phyloP scores from a whole-genome alignment of 2,888 invertebrate species.

The Calameuta idolon region DNA sequence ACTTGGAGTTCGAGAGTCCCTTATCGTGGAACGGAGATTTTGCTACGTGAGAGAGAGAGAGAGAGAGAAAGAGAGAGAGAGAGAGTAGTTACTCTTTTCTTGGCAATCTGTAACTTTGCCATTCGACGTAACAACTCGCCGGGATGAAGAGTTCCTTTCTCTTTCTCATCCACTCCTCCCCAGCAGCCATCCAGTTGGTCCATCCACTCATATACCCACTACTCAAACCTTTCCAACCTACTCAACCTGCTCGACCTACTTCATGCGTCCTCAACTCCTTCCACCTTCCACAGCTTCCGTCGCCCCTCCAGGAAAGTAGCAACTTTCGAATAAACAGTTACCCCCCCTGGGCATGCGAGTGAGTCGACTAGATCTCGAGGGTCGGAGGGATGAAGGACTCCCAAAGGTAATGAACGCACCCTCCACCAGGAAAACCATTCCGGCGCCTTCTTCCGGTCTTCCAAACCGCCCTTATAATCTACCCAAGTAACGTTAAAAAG shows the following conservation, averaged over 20 bases:
- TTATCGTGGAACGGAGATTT: constrained; percentile 20
- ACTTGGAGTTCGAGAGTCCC: constrained; percentile 2
- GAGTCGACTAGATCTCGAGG: constrained; percentile 21
- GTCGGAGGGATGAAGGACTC: constrained; percentile 30
- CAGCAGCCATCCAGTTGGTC: too few species aligned
- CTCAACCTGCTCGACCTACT: constrained; percentile 29
- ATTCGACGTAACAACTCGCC: constrained; percentile 51
- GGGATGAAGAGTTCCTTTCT: constrained; percentile 31
- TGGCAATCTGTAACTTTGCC: constrained; percentile 54
- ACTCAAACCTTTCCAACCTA: constrained; percentile 6
- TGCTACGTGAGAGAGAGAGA: constrained; percentile 16
- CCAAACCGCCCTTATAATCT: too few species aligned
- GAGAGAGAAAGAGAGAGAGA: constrained; percentile 11
- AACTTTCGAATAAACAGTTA: constrained; percentile 37
- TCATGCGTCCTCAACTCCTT: constrained; percentile 16
- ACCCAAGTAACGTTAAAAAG: too few species aligned
- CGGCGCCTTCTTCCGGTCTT: too few species aligned
- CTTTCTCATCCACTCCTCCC: constrained; percentile 15
- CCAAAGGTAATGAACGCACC: constrained; percentile 17
- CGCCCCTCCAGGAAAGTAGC: constrained; percentile 28
- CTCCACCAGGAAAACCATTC: constrained; percentile 5
- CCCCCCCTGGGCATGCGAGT: constrained; percentile 19
- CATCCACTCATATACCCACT: too few species aligned
- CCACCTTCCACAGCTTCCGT: constrained; percentile 18
- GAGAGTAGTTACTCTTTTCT: constrained; percentile 33